These are phyloP conservation scores for Caenorhabditis virilis DNA, from an alignment of 2,888 invertebrate genomes.

Conservation along the genomic window DNA sequence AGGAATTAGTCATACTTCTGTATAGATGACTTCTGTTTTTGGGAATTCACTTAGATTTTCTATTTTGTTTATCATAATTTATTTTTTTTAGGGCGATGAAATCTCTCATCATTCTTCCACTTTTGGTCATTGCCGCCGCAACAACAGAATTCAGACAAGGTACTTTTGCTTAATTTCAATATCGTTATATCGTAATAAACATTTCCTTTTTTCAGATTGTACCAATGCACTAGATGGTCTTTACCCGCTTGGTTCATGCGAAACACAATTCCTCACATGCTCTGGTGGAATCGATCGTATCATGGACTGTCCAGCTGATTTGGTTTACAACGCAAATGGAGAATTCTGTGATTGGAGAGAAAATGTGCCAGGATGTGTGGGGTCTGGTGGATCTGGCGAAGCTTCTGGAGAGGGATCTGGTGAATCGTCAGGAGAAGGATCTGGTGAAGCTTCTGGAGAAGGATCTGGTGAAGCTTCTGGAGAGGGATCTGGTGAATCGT, in stretches of 20 bases:
- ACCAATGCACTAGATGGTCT: constrained; percentile 23
- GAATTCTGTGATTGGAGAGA: constrained; percentile 28
- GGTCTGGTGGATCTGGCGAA: constrained; percentile 16
- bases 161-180: too few species aligned
- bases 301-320: constrained; percentile 36
- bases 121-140: too few species aligned
- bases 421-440: constrained; percentile 6
- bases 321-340: constrained; percentile 20
- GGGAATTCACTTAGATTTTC: neutral
- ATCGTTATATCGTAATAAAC: too few species aligned
- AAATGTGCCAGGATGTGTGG: constrained; percentile 21
- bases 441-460: constrained; percentile 20
- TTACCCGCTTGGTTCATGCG: constrained; percentile 27
- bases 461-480: constrained; percentile 13
- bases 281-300: constrained; percentile 31
- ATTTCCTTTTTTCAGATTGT: constrained; percentile 19
- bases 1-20: too few species aligned
- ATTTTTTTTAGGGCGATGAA: too few species aligned
- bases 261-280: constrained; percentile 29
- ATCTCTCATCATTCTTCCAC: too few species aligned
- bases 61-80: neutral
- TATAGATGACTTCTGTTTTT: too few species aligned
- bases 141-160: too few species aligned
- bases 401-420: constrained; percentile 17
- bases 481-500: constrained; percentile 17